phyloP scores from a whole-genome alignment of 2,888 invertebrate genomes.

The Tachina fera region DNA sequence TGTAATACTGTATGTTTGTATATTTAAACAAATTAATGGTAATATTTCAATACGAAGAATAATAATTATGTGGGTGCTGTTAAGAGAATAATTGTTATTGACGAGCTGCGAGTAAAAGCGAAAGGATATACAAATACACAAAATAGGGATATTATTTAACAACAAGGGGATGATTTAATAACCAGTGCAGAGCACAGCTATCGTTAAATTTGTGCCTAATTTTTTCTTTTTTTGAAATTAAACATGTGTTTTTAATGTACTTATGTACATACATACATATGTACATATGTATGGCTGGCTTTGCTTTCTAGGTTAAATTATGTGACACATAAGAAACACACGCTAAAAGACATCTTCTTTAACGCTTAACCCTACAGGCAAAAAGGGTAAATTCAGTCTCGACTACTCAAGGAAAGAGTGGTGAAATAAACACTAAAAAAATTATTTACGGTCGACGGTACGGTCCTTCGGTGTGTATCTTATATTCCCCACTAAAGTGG shows the following conservation, averaged over 20 bases:
- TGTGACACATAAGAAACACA: constrained; percentile 41
- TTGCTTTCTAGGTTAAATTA: constrained; percentile 47
- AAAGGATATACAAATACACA: constrained; percentile 41
- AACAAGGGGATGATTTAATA: constrained; percentile 57
- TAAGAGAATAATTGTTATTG: constrained; percentile 54
- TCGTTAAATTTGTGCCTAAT: constrained; percentile 38
- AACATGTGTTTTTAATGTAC: constrained; percentile 51
- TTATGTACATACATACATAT: too few species aligned
- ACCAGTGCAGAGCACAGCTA: neutral
- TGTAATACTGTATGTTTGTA: constrained; percentile 9
- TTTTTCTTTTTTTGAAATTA: constrained; percentile 58
- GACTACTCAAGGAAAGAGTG: neutral
- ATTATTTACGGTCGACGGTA: too few species aligned
- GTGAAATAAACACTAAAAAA: too few species aligned
- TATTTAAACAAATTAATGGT: constrained; percentile 57
- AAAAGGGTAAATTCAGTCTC: neutral
- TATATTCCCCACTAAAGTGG: too few species aligned
- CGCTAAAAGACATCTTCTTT: constrained; percentile 62
- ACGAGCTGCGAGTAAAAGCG: constrained; percentile 29
- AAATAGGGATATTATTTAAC: constrained; percentile 38
- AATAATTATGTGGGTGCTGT: constrained; percentile 60
- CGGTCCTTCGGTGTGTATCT: too few species aligned
- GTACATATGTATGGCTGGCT: neutral
- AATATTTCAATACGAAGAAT: constrained; percentile 56
- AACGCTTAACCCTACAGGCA: constrained; percentile 65